Evolutionary conservation across 2,113 vertebrate genomes (phyloP).

Genomic region (Psittacula cyanocephala): DNA sequence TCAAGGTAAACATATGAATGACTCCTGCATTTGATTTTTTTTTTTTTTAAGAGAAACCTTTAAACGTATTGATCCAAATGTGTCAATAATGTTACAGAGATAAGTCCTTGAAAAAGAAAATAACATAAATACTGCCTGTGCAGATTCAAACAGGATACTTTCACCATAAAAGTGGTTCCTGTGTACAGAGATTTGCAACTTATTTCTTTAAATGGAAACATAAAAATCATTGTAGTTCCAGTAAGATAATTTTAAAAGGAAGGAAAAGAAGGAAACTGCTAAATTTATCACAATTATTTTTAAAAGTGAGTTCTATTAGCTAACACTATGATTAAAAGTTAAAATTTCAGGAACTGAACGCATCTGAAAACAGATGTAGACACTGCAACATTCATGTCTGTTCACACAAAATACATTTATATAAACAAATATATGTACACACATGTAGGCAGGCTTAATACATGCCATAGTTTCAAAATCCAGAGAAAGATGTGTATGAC

Average conservation of each 20-base stretch:
- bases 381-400: not conserved
- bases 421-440: not conserved
- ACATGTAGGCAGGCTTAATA: not conserved
- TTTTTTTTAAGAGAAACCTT: not conserved
- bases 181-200: not conserved
- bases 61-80: slow-evolving; percentile 67
- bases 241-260: not conserved
- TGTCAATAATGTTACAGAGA: slow-evolving; percentile 61
- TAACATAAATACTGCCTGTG: not conserved
- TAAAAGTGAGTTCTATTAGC: not conserved
- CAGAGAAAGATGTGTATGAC: not conserved
- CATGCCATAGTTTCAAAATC: not conserved
- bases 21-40: slow-evolving; percentile 50
- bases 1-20: slow-evolving; percentile 72
- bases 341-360: not conserved
- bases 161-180: not conserved
- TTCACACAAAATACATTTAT: not conserved
- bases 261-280: not conserved
- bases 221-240: not conserved
- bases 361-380: not conserved
- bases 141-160: slow-evolving; percentile 13
- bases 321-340: not conserved
- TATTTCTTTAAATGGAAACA: not conserved
- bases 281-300: not conserved
- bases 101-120: slow-evolving; percentile 47